phyloP scores from a whole-genome alignment of 2,888 invertebrate genomes.

The Clunio marinus region DNA sequence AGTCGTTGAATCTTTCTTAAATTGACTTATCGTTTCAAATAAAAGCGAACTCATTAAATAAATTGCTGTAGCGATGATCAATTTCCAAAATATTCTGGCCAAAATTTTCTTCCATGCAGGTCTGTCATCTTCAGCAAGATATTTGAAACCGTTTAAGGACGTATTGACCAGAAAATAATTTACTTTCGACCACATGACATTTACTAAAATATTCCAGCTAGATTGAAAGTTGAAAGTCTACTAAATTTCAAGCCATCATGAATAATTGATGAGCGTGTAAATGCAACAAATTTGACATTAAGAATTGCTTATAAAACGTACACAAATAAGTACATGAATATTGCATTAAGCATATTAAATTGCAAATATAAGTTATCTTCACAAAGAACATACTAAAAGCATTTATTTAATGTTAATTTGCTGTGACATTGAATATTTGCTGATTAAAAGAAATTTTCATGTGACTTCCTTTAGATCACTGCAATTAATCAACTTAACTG shows the following conservation, averaged over 20 bases:
- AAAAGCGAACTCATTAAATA: background rate
- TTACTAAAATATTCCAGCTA: background rate
- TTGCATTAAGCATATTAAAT: too few relatives aligned
- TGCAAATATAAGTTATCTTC: too few relatives aligned
- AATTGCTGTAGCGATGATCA: background rate
- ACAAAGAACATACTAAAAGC: too few relatives aligned
- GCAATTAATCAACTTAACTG: too few relatives aligned
- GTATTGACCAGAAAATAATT: background rate
- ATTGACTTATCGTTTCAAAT: background rate
- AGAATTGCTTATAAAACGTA: too few relatives aligned
- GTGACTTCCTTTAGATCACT: too few relatives aligned
- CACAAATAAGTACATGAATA: too few relatives aligned
- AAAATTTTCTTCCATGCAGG: background rate
- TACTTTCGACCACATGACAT: background rate
- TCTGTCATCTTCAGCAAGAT: background rate
- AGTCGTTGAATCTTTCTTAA: background rate
- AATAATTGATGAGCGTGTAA: slow-evolving; percentile 1
- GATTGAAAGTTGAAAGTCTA: background rate
- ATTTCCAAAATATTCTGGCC: background rate
- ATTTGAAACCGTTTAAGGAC: slow-evolving; percentile 25
- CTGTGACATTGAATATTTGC: too few relatives aligned
- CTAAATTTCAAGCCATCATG: too few relatives aligned
- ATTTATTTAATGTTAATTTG: too few relatives aligned
- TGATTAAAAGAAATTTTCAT: too few relatives aligned
- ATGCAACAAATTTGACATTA: too few relatives aligned